phyloP scores from a whole-genome alignment of 2,113 vertebrate species.

The Syngnathus scovelli region DNA sequence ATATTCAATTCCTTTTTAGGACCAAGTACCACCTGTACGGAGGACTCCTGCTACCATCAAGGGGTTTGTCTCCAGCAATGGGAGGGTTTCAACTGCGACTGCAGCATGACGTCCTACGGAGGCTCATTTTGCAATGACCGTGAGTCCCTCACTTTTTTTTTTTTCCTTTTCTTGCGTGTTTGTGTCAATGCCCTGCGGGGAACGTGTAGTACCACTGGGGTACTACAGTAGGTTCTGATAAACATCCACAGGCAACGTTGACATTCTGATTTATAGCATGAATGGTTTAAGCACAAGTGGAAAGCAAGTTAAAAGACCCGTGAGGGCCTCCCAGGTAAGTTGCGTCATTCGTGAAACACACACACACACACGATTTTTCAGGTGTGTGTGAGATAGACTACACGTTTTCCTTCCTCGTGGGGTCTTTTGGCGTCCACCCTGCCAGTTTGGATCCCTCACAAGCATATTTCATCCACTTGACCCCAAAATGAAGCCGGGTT shows the following conservation, averaged over 20 bases:
- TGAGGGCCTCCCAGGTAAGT: neutral
- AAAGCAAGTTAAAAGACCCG: constrained; percentile 47
- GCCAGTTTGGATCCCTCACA: constrained; percentile 1
- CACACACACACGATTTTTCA: constrained; percentile 17
- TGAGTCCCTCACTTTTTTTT: constrained; percentile 41
- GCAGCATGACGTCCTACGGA: constrained; percentile 84
- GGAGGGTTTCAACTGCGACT: constrained; percentile 91
- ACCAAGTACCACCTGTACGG: constrained; percentile 90
- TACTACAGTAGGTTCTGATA: neutral
- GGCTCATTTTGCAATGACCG: constrained; percentile 75
- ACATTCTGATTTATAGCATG: neutral
- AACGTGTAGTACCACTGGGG: constrained; percentile 5
- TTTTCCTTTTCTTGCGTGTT: no score
- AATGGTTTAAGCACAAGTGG: constrained; percentile 34
- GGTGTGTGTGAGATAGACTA: constrained; percentile 10
- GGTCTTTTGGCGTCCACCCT: constrained; percentile 3
- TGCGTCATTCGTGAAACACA: constrained; percentile 1
- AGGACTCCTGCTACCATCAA: constrained; percentile 91
- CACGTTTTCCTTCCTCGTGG: constrained; percentile 3
- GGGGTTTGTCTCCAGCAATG: constrained; percentile 92
- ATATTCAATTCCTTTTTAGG: constrained; percentile 51
- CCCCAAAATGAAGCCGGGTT: constrained; percentile 7
- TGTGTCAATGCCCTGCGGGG: neutral
- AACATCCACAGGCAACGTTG: constrained; percentile 6
- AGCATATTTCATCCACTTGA: constrained; percentile 25